phyloP scores from a whole-genome alignment of 2,113 vertebrate genomes.

The Podocnemis expansa region DNA sequence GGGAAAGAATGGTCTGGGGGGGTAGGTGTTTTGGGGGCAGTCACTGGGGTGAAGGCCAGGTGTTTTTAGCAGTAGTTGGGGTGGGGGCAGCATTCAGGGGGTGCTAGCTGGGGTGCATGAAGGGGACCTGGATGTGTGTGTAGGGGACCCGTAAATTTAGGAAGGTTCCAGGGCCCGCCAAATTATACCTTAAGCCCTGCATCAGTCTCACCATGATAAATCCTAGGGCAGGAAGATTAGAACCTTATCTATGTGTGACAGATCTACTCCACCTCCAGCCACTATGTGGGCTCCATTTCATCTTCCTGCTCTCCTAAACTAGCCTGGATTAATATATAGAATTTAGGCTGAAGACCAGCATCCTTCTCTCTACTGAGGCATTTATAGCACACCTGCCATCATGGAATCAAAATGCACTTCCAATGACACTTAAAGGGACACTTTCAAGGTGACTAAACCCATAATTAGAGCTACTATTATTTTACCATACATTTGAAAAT shows the following conservation, averaged over 20 bases:
- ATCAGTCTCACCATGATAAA: neutral
- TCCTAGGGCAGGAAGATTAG: neutral
- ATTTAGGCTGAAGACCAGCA: neutral
- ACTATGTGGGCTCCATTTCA: neutral
- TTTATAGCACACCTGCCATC: neutral
- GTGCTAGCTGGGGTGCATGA: no score
- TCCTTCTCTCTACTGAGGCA: neutral
- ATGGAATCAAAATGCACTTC: neutral
- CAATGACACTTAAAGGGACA: neutral
- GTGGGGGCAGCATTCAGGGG: no score
- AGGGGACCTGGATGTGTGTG: no score
- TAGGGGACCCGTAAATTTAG: no score
- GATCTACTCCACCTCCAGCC: neutral
- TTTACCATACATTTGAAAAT: neutral
- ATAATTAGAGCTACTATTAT: neutral
- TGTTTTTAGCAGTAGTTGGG: no score
- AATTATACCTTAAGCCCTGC: no score
- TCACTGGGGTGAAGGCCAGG: no score
- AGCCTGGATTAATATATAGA: neutral
- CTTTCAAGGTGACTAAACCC: neutral
- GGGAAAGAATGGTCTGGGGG: no score
- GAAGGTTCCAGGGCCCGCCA: no score
- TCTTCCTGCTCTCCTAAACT: neutral
- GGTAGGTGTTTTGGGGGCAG: no score
- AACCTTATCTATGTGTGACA: neutral